phyloP scores from a whole-genome alignment of 2,888 invertebrate genomes.

The Ptychoptera contaminata region DNA sequence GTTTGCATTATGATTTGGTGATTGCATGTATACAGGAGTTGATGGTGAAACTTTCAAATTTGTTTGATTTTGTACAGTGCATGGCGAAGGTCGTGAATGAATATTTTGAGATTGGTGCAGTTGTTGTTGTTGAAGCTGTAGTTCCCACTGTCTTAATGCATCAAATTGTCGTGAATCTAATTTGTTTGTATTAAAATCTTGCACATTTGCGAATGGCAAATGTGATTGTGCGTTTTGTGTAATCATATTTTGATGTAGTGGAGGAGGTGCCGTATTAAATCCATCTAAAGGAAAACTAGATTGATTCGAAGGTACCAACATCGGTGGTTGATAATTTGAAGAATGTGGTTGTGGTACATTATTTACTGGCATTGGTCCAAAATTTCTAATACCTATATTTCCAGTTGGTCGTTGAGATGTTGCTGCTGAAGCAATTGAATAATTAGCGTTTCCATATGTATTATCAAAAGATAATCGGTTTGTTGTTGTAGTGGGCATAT shows the following conservation, averaged over 20 bases:
- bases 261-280: background rate
- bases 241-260: background rate
- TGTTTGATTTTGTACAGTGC: background rate
- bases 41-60: background rate
- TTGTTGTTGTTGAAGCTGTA: slow-evolving; percentile 9
- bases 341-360: slow-evolving; percentile 5
- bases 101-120: slow-evolving; percentile 9
- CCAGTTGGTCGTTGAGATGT: too few relatives aligned
- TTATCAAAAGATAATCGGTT: slow-evolving; percentile 9
- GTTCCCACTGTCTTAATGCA: slow-evolving; percentile 12
- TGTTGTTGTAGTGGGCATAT: too few relatives aligned
- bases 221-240: background rate
- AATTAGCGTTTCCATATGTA: slow-evolving; percentile 8
- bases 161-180: slow-evolving; percentile 6
- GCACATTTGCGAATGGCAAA: background rate
- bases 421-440: slow-evolving; percentile 1
- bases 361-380: background rate
- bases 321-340: slow-evolving; percentile 9
- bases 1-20: slow-evolving; percentile 5
- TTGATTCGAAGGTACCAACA: slow-evolving; percentile 3
- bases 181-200: background rate
- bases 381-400: too few relatives aligned
- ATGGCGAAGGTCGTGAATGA: slow-evolving; percentile 10
- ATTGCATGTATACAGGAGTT: slow-evolving; percentile 10
- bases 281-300: too few relatives aligned